Percentiles rank a stretch among this genome's conserved stretches.
These are phyloP conservation scores for Barbus barbus DNA, from an alignment of 2,113 vertebrate species.

Conservation along the genomic window DNA sequence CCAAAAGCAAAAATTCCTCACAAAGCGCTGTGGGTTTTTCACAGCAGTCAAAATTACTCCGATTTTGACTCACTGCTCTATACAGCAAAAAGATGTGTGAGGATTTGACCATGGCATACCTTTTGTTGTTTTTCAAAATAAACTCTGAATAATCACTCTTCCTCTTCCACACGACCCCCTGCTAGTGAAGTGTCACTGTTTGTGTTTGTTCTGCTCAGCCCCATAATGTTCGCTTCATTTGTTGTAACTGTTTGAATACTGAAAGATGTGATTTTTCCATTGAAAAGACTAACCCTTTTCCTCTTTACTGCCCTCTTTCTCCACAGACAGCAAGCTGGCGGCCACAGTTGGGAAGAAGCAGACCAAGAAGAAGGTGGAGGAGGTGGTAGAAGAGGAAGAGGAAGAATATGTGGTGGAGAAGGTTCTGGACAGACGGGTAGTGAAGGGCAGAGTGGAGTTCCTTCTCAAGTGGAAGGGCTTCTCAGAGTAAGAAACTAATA, in stretches of 20 bases:
- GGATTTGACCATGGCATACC: not conserved
- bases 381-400: constrained; percentile 93
- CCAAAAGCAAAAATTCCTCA: not conserved
- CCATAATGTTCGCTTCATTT: too few relatives aligned
- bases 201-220: not conserved
- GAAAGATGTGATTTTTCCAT: not conserved
- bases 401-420: constrained; percentile 99
- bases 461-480: constrained; percentile 98
- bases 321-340: constrained; percentile 81
- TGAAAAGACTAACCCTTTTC: not conserved
- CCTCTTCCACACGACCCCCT: not conserved
- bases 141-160: not conserved
- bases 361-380: constrained; percentile 92
- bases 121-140: not conserved
- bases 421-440: constrained; percentile 88
- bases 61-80: too few relatives aligned
- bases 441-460: constrained; percentile 93
- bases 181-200: not conserved
- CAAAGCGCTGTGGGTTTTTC: not conserved
- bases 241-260: not conserved
- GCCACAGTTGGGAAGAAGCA: constrained; percentile 88
- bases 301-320: constrained; percentile 36
- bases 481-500: constrained; percentile 82
- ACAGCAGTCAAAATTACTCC: not conserved
- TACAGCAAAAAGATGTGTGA: not conserved